Evolutionary conservation across 2,888 invertebrate species (phyloP), one percentile per base, ranked within the genome.

Genomic region (Drosophila borborema): DNA sequence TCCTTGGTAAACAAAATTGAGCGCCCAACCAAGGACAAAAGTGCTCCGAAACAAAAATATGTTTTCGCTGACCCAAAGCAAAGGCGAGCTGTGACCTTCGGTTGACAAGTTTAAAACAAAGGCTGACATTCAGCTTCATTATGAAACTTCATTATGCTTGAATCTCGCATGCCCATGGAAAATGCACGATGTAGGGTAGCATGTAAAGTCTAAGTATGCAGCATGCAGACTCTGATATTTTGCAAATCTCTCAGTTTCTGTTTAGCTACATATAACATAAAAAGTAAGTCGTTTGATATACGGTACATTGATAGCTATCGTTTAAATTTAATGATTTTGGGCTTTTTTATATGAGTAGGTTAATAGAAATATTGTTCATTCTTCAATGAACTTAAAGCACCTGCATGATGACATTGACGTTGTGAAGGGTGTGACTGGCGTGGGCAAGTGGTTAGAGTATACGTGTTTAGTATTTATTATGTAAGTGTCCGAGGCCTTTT

Each of bases 61-160:
- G 20, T 40, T 49, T 62, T 40, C 41, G 31, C 40, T 62, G 18
- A 58, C 18, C 46, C 36, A 49, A 68, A 74, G 59, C 59, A 74
- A 56, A 61, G 43, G 61, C 53, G 66, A 66, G 51, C 48, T 51
- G 16, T 23, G 58, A 74, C 82, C 81, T 81, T 81, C 61, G 61
- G 12, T 36, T 70, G 62, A 48, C 67, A 64, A 60, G 48, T 10
- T 74, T n/a, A 56, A 79, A 71, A 77, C 74, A 80, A 80, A 66
- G 61, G 60, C 45, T 14, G 53, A 54, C 36, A 46, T 51, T 59
- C 64, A 66, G 76, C 59, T 64, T 63, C 63, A 72, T 38, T 46
- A 49, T 54, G 64, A 64, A 62, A 69, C 59, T 64, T 63, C 63
- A 72, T 77, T 65, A 49, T 53, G 38, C 41, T 41, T 56, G 45